phyloP scores from a whole-genome alignment of 2,888 invertebrate genomes.

The Lamellibrachia columna region DNA sequence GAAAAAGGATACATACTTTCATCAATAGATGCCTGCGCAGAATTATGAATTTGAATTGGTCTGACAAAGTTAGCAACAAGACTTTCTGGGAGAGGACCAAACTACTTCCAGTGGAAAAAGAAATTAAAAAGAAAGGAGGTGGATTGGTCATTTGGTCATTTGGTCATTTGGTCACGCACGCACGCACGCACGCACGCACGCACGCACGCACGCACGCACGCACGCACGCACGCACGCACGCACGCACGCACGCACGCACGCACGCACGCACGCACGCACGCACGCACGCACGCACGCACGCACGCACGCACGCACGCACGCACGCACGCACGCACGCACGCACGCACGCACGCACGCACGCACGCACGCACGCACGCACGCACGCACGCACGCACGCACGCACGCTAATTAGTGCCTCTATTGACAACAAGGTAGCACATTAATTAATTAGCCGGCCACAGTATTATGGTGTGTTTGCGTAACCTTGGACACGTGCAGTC shows the following conservation, averaged over 20 bases:
- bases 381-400: no score
- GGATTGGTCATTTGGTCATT: no score
- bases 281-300: conserved; percentile 16
- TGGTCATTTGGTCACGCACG: not conserved
- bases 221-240: not conserved
- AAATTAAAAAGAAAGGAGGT: no score
- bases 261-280: not conserved
- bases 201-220: conserved; percentile 19
- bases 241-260: no score
- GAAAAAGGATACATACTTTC: no score
- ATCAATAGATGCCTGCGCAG: no score
- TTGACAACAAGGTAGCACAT: not conserved
- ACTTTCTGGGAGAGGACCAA: no score
- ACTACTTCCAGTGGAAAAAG: no score
- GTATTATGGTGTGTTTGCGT: not conserved
- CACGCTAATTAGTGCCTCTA: not conserved
- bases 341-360: conserved; percentile 19
- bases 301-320: not conserved
- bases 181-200: not conserved
- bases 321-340: conserved; percentile 16
- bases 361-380: not conserved
- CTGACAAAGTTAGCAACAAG: no score
- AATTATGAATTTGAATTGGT: no score
- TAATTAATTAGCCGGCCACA: not conserved
- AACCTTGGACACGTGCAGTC: not conserved